These are phyloP conservation scores for fruit fly (Drosophila melanogaster) DNA, from an alignment of 1,140 invertebrate species.

Conservation along the genomic window DNA sequence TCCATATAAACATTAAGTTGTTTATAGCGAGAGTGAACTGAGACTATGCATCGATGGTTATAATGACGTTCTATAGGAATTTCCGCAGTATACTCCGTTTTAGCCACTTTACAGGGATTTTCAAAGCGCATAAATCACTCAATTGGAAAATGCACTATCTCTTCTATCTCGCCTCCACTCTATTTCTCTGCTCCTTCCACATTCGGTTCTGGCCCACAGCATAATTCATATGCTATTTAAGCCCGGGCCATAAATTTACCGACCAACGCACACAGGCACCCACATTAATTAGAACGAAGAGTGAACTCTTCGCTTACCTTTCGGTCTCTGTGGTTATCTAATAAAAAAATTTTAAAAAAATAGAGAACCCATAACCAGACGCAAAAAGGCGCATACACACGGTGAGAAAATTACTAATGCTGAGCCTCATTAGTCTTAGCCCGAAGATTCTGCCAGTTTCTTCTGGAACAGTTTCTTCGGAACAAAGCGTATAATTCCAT, in stretches of 20 bases:
- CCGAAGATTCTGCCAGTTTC: conserved; percentile 19
- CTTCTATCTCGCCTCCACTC: conserved; percentile 15
- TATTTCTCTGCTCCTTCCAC: background rate
- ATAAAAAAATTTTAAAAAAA: conserved; percentile 16
- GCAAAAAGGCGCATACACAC: background rate
- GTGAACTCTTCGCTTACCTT: conserved; percentile 43
- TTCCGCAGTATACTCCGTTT: conserved; percentile 16
- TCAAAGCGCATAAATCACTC: conserved; percentile 81
- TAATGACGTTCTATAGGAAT: background rate
- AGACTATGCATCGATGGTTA: conserved; percentile 32
- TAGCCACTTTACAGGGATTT: conserved; percentile 61
- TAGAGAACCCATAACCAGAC: conserved; percentile 17
- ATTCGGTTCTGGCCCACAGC: conserved; percentile 43
- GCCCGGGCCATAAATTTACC: conserved; percentile 72
- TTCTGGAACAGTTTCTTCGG: background rate
- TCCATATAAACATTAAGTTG: background rate
- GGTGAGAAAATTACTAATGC: conserved; percentile 15
- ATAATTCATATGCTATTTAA: conserved; percentile 81
- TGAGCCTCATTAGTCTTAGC: conserved; percentile 31
- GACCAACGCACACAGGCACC: conserved; percentile 40
- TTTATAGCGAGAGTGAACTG: conserved; percentile 8
- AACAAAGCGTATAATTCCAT: conserved; percentile 9
- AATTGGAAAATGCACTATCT: conserved; percentile 75
- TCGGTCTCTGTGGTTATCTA: conserved; percentile 29
- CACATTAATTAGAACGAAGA: conserved; percentile 77